Conservation (phyloP, 2,113 vertebrate species). For the Myodes glareolus region DNA sequence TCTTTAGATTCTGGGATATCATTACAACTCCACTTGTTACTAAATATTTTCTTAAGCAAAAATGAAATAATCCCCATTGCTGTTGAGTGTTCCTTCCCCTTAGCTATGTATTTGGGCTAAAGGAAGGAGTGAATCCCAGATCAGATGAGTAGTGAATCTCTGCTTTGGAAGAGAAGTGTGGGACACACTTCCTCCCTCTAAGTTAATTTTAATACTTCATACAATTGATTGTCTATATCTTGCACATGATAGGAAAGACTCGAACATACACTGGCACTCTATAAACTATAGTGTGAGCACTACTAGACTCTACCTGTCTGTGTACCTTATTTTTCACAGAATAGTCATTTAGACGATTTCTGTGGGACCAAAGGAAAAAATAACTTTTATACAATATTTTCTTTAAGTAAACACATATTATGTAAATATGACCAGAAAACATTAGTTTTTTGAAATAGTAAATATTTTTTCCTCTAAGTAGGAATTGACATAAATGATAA, state of each 20-base stretch:
- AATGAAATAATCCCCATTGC: not conserved
- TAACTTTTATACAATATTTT: not conserved
- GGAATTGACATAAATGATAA: slow-evolving; percentile 66
- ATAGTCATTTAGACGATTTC: slow-evolving; percentile 13
- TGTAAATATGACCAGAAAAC: slow-evolving; percentile 29
- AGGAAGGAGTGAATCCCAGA: not conserved
- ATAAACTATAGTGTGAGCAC: not conserved
- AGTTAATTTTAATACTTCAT: not conserved
- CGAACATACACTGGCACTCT: not conserved
- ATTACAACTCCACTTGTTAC: not conserved
- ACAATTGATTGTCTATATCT: not conserved
- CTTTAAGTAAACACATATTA: slow-evolving; percentile 51
- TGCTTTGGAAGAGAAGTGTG: not conserved
- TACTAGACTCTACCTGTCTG: not conserved
- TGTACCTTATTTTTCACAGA: not conserved
- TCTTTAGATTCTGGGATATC: not conserved
- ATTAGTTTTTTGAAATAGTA: slow-evolving; percentile 72
- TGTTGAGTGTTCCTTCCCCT: not conserved
- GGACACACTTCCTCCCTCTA: not conserved
- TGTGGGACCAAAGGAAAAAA: not conserved
- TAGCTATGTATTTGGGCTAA: not conserved
- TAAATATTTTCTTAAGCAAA: slow-evolving; percentile 3
- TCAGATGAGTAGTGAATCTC: not conserved
- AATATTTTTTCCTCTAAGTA: slow-evolving; percentile 58
- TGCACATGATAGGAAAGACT: not conserved